Base-by-base conservation (phyloP, 1,140 invertebrate species). In the Plodia interpunctella region DNA sequence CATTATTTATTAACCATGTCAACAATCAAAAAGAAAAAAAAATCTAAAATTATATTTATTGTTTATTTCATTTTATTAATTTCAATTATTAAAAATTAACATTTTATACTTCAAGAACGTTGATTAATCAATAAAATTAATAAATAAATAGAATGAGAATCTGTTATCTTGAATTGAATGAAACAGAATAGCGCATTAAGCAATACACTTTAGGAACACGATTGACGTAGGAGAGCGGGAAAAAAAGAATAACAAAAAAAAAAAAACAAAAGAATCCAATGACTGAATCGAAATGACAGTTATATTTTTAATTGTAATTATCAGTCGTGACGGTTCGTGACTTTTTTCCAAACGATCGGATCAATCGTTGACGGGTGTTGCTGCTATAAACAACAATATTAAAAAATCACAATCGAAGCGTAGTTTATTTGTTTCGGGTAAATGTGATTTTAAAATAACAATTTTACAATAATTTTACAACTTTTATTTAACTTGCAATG, bases 331-430 rank as follows among this genome's bases (percentile, higher is more conserved):
- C 57, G 9, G 65, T 72, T 68, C 84, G 84, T 87, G 84, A 87
- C 80, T 84, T 87, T 77, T 71, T 50, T 62, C 74, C 86, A 87
- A 87, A 87, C 84, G 86, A 76, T 65, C 44, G 83, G 76, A 74
- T 87, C 75, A 80, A 51, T 13, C 44, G 20, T 55, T 55, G 66
- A 79, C 64, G 74, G 62, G 66, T 62, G 68, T 25, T 66, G 60
- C 61, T 61, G 70, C 62, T 75, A 66, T 67, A 71, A 70, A 69
- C 71, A 71, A 74, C 71, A 59, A 69, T 44, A 32, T 21, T 70
- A 53, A 59, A 72, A 75, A 68, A 68, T 66, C 60, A 70, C 62
- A 68, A 63, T 57, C 9, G 65, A 53, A 30, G 53, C 60, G 49
- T n/a, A n/a, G 44, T 58, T 28, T 56, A 61, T 51, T 62, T 71